Percentiles rank a stretch among this genome's conserved stretches.
phyloP scores from a whole-genome alignment of 1,140 invertebrate species.

The Teleogryllus occipitalis region DNA sequence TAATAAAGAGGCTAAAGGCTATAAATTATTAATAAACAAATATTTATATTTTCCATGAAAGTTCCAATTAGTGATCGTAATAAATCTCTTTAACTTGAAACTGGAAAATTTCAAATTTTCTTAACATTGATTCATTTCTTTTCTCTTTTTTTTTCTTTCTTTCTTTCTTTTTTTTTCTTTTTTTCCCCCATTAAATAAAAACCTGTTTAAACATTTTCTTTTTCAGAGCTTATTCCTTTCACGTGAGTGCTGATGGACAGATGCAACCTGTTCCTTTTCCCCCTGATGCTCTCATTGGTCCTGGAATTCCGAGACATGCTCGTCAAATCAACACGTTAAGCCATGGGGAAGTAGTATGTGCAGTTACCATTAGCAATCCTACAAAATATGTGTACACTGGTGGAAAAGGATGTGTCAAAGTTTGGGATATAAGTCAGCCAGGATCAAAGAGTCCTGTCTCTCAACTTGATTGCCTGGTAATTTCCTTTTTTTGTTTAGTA shows the following conservation, averaged over 20 bases:
- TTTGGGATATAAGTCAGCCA: conserved; percentile 69
- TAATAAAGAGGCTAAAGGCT: too few relatives aligned
- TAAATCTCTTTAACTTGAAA: too few relatives aligned
- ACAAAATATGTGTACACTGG: conserved; percentile 81
- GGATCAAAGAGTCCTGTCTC: conserved; percentile 65
- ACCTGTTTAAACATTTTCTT: background rate
- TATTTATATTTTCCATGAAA: too few relatives aligned
- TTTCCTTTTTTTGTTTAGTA: conserved; percentile 11
- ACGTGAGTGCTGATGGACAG: conserved; percentile 59
- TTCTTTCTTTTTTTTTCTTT: too few relatives aligned
- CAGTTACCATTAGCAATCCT: conserved; percentile 75
- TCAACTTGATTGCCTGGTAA: conserved; percentile 69
- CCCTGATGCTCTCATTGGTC: conserved; percentile 79
- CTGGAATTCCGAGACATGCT: conserved; percentile 78
- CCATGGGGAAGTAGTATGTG: conserved; percentile 82
- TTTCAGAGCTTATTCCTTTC: conserved; percentile 64
- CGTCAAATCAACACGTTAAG: conserved; percentile 66
- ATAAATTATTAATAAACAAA: too few relatives aligned
- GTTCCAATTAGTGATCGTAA: too few relatives aligned
- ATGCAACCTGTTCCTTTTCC: conserved; percentile 75
- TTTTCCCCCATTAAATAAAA: too few relatives aligned
- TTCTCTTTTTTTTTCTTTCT: too few relatives aligned
- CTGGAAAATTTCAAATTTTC: too few relatives aligned
- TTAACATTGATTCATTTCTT: too few relatives aligned
- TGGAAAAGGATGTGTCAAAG: conserved; percentile 86